Evolutionary conservation across 2,797 vertebrate genomes (phyloP).

Genomic region (Discoglossus pictus): DNA sequence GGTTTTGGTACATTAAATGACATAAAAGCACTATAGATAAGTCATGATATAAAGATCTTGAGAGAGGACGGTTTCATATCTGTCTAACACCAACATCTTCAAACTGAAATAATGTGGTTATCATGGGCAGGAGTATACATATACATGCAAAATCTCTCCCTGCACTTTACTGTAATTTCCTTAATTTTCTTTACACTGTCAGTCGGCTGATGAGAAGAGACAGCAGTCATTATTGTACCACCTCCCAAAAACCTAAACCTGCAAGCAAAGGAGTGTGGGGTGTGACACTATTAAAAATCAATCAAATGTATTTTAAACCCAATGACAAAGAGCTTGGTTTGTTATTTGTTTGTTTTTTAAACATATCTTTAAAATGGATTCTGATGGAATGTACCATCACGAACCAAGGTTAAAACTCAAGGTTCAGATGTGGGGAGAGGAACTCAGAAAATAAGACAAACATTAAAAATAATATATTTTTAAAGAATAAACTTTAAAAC

Average conservation of each 20-base stretch:
- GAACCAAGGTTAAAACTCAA: too few relatives aligned
- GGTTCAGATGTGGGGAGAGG: too few relatives aligned
- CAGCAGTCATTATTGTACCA: background rate
- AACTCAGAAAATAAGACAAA: background rate
- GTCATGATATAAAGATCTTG: background rate
- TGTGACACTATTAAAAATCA: background rate
- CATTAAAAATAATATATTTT: background rate
- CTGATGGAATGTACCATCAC: background rate
- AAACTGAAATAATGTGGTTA: background rate
- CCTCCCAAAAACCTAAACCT: background rate
- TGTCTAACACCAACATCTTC: background rate
- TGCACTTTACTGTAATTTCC: background rate
- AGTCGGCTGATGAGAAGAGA: background rate
- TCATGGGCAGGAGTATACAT: slow-evolving; percentile 1
- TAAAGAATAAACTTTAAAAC: background rate
- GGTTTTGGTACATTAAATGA: too few relatives aligned
- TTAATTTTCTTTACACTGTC: background rate
- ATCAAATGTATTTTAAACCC: too few relatives aligned
- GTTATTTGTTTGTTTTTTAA: too few relatives aligned
- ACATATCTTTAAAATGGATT: background rate
- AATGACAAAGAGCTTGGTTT: too few relatives aligned
- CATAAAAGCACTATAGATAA: background rate
- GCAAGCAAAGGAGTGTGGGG: background rate
- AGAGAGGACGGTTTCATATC: background rate
- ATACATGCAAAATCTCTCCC: too few relatives aligned